Percentiles rank a stretch among this genome's conserved stretches.
Conservation (phyloP, 2,113 vertebrate genomes). For the Acanthisitta chloris region DNA sequence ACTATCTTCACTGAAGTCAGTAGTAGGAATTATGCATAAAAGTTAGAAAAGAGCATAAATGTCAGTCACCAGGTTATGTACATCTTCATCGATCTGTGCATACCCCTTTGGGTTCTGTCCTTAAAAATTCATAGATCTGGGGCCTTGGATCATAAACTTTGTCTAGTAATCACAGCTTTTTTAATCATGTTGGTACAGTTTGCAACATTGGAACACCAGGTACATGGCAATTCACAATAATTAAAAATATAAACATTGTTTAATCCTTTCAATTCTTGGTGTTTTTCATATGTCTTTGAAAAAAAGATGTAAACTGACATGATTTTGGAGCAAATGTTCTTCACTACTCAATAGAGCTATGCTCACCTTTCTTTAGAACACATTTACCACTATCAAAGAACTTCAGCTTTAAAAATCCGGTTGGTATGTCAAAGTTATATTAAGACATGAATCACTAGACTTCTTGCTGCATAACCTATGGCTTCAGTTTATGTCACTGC, state of each 20-base stretch:
- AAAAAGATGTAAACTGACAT: neutral
- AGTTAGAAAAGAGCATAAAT: conserved; percentile 5
- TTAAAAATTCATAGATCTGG: conserved; percentile 39
- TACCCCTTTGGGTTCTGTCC: neutral
- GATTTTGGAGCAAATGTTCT: neutral
- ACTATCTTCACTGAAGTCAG: conserved; percentile 41
- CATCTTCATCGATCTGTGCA: neutral
- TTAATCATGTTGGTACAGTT: neutral
- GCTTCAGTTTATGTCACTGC: neutral
- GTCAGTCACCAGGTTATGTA: conserved; percentile 28
- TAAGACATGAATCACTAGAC: neutral
- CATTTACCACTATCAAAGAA: neutral
- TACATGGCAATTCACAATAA: neutral
- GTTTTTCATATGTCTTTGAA: neutral
- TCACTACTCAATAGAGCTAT: neutral
- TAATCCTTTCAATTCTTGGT: neutral
- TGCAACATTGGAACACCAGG: neutral
- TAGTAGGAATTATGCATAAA: conserved; percentile 6
- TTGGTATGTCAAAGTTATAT: neutral
- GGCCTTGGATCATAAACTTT: conserved; percentile 18
- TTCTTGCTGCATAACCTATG: neutral
- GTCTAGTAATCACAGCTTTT: neutral
- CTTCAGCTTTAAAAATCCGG: neutral
- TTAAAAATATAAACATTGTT: neutral
- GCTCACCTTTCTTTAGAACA: neutral